Evolutionary conservation across 2,888 invertebrate species (phyloP).

Genomic region (Thecocarcelia acutangulata): DNA sequence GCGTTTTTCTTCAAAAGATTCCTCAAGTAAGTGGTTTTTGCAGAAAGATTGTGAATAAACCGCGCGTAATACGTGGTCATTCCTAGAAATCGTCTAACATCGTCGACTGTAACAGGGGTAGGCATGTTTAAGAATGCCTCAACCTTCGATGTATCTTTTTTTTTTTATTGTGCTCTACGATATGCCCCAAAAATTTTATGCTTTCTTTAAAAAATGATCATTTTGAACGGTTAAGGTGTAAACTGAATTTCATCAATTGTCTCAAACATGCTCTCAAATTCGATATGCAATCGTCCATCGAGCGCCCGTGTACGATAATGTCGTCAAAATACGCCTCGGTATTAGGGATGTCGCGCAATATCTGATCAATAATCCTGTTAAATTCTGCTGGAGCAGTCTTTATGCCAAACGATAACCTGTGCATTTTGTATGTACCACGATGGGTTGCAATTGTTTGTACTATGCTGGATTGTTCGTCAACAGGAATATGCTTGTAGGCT

Average conservation of each 20-base stretch:
- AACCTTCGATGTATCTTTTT: too few species aligned
- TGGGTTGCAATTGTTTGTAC: conserved; percentile 14
- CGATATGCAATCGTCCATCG: neutral
- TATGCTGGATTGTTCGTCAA: conserved; percentile 49
- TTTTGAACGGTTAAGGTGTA: neutral
- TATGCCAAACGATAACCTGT: neutral
- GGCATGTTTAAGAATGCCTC: too few species aligned
- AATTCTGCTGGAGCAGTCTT: conserved; percentile 19
- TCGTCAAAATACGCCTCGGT: conserved; percentile 12
- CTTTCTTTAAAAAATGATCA: neutral
- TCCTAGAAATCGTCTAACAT: neutral
- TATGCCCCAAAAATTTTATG: neutral
- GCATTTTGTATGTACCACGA: neutral
- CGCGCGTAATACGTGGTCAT: neutral
- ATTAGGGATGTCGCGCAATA: conserved; percentile 1
- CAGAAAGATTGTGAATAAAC: too few species aligned
- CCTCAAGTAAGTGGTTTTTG: too few species aligned
- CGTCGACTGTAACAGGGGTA: too few species aligned
- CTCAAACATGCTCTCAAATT: neutral
- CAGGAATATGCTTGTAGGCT: conserved; percentile 48
- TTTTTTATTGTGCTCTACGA: neutral
- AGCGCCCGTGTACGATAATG: neutral
- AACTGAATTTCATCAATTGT: neutral
- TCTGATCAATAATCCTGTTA: conserved; percentile 19
- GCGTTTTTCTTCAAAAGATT: too few species aligned